Evolutionary conservation across 2,113 vertebrate species (phyloP), one percentile per base, ranked within the genome.

Genomic region (Aspidoscelis tigris): DNA sequence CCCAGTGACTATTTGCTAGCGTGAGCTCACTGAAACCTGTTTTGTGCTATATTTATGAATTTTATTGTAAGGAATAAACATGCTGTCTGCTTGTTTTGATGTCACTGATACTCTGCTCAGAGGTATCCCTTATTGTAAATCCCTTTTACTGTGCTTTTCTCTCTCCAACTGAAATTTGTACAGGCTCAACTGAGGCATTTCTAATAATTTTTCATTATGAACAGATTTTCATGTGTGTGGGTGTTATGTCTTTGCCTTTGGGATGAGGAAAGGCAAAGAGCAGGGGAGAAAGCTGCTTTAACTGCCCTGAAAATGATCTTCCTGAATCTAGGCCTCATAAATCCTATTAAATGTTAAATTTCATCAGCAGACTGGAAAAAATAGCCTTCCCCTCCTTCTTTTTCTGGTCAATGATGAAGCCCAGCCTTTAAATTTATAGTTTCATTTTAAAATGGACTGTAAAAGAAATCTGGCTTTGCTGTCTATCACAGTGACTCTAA

Each of bases 361-460:
- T 96, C 96, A 96, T 95, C 95, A 96, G 96, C 93, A 93, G 94
- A 90, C 94, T 95, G 84, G 90, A 92, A 95, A 94, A 94, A 93
- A 95, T 94, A 94, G 95, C 93, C 47, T 94, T 96, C 95, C 72
- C 94, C 93, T 94, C 90, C 93, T 89, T 89, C 44, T 10, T n/a
- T 47, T 26, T 20, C 69, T 26, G 8, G 41, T 89, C 90, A 94
- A 95, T 94, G 93, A 95, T 95, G 95, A 94, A 96, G 93, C 87
- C 88, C 83, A 76, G 94, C 92, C 95, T 96, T 94, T 91, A 95
- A 96, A 96, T 97, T 96, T 96, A 96, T 97, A 93, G 96, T 96
- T 97, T 96, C 95, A 97, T 97, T 96, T 97, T 93, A 94, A 95
- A 97, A 97, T 96, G 95, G 96, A 96, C 96, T 96, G 94, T 96